Conservation (phyloP, 2,888 invertebrate genomes). For the Apamea crenata region DNA sequence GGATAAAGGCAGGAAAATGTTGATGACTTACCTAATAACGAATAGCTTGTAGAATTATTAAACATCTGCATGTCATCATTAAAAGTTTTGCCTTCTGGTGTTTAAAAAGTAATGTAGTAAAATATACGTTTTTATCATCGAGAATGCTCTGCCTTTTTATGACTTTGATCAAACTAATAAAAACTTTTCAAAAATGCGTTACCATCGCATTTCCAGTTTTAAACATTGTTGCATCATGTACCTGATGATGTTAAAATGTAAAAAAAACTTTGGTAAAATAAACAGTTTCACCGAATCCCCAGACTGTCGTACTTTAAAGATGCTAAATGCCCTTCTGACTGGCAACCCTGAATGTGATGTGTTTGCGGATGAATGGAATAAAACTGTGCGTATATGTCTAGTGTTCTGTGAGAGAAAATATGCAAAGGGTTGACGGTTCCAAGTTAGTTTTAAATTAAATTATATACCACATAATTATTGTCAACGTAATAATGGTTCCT, state of each 20-base stretch:
- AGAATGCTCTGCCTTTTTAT: constrained; percentile 24
- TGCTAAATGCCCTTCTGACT: background rate
- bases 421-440: background rate
- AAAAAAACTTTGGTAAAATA: background rate
- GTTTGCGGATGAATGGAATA: background rate
- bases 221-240: constrained; percentile 9
- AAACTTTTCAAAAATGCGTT: constrained; percentile 17
- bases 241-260: background rate
- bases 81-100: constrained; percentile 11
- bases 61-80: constrained; percentile 17
- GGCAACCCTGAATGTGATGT: background rate
- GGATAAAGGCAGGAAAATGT: background rate
- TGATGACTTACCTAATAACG: background rate
- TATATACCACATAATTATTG: background rate
- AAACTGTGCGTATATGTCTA: background rate
- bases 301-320: background rate
- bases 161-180: constrained; percentile 16
- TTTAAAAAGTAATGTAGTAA: constrained; percentile 11
- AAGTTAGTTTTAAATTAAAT: background rate
- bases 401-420: background rate
- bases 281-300: background rate
- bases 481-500: background rate
- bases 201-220: background rate
- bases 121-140: constrained; percentile 36
- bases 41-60: background rate